Conservation (phyloP, 2,888 invertebrate species). For the Mylabris sibirica region DNA sequence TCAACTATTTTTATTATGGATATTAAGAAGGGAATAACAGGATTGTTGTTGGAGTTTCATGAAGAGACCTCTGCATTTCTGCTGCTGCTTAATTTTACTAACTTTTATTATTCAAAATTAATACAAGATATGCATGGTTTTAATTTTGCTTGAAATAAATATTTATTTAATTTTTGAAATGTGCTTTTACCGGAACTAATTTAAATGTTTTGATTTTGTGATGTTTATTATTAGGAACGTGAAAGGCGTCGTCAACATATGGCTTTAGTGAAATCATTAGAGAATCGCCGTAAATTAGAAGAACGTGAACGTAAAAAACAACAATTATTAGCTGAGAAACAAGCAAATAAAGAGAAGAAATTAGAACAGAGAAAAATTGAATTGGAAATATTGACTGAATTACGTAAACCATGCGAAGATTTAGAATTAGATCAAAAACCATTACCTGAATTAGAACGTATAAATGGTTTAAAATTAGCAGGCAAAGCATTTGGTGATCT, state of each 20-base stretch:
- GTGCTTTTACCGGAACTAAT: not conserved
- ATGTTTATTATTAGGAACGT: constrained; percentile 78
- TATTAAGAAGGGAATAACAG: not conserved
- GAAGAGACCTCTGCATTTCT: constrained; percentile 7
- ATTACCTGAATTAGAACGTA: constrained; percentile 76
- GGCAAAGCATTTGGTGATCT: constrained; percentile 92
- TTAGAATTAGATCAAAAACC: constrained; percentile 81
- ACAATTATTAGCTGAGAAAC: constrained; percentile 82
- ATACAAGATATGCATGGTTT: constrained; percentile 20
- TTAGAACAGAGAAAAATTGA: constrained; percentile 75
- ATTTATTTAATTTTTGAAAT: constrained; percentile 16
- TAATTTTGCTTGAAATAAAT: constrained; percentile 16
- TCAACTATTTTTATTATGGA: not conserved
- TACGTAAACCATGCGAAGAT: constrained; percentile 91
- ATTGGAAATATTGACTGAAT: constrained; percentile 72
- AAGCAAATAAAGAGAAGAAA: constrained; percentile 85
- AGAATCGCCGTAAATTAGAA: constrained; percentile 85
- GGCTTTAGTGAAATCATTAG: constrained; percentile 85
- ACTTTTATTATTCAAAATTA: constrained; percentile 27
- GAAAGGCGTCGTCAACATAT: constrained; percentile 91
- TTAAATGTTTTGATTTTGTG: constrained; percentile 20
- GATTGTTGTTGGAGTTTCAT: not conserved
- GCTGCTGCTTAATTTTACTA: constrained; percentile 25
- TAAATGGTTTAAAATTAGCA: constrained; percentile 71
- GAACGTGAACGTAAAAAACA: constrained; percentile 81